Conservation (phyloP, 2,113 vertebrate species). For the Aplodontia rufa region DNA sequence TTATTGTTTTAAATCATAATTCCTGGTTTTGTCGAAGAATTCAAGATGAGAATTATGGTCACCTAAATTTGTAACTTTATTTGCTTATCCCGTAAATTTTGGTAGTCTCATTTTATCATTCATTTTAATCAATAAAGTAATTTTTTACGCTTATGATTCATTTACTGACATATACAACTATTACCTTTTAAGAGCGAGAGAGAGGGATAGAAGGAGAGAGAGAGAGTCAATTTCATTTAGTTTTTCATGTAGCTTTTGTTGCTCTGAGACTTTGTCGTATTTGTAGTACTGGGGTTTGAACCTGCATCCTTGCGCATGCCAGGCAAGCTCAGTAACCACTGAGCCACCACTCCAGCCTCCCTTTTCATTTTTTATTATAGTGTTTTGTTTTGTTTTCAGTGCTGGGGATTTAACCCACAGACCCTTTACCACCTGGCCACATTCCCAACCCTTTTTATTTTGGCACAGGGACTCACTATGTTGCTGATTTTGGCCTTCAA, state of each 20-base stretch:
- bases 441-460: neutral
- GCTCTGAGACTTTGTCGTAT: slow-evolving; percentile 41
- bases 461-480: too few relatives aligned
- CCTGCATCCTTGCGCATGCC: too few relatives aligned
- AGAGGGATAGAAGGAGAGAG: too few relatives aligned
- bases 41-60: neutral
- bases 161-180: slow-evolving; percentile 1
- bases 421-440: too few relatives aligned
- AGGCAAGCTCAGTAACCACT: too few relatives aligned
- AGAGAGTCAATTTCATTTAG: slow-evolving; percentile 74
- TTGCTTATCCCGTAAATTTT: neutral
- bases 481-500: too few relatives aligned
- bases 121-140: neutral
- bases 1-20: neutral
- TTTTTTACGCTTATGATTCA: neutral
- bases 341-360: too few relatives aligned
- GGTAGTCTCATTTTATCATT: neutral
- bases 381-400: neutral
- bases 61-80: neutral
- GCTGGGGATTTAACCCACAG: too few relatives aligned
- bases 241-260: slow-evolving; percentile 29
- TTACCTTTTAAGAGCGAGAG: slow-evolving; percentile 6
- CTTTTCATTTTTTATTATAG: too few relatives aligned
- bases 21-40: neutral
- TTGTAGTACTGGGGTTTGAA: neutral